Percentiles rank a stretch among this genome's conserved stretches.
These are phyloP conservation scores for Temnothorax ravouxi DNA, from an alignment of 2,888 invertebrate species.

Conservation along the genomic window DNA sequence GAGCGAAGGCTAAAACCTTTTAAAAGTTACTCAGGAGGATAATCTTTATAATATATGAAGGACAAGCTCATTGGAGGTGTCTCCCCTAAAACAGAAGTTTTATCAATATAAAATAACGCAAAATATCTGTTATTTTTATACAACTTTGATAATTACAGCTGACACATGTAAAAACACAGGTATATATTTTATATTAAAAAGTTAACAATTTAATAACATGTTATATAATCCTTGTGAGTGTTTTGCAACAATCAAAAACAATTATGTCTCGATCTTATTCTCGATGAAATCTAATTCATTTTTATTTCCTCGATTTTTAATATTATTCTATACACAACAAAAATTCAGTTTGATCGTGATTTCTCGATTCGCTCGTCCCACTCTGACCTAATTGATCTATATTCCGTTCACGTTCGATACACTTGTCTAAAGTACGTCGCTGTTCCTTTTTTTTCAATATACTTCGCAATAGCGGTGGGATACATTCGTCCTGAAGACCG, in stretches of 20 bases:
- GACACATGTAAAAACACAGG: neutral
- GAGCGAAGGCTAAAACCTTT: too few species aligned
- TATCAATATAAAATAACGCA: neutral
- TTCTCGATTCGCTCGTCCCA: neutral
- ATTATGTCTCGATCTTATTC: neutral
- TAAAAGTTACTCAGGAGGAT: too few species aligned
- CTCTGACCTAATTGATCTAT: neutral
- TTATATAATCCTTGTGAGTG: neutral
- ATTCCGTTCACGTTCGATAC: neutral
- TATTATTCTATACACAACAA: neutral
- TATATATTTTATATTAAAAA: constrained; percentile 10
- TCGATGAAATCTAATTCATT: neutral
- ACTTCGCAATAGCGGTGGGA: constrained; percentile 61
- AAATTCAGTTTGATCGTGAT: neutral
- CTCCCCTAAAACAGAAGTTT: too few species aligned
- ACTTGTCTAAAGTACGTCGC: neutral
- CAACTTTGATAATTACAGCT: neutral
- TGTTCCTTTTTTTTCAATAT: constrained; percentile 58
- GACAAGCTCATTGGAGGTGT: too few species aligned
- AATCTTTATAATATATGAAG: too few species aligned
- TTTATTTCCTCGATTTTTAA: neutral
- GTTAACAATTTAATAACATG: constrained; percentile 10
- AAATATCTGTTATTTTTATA: constrained; percentile 8
- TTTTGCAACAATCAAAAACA: neutral
- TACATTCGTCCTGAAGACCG: constrained; percentile 78